phyloP scores from a whole-genome alignment of 2,888 invertebrate genomes.

The Hylaea fasciaria region DNA sequence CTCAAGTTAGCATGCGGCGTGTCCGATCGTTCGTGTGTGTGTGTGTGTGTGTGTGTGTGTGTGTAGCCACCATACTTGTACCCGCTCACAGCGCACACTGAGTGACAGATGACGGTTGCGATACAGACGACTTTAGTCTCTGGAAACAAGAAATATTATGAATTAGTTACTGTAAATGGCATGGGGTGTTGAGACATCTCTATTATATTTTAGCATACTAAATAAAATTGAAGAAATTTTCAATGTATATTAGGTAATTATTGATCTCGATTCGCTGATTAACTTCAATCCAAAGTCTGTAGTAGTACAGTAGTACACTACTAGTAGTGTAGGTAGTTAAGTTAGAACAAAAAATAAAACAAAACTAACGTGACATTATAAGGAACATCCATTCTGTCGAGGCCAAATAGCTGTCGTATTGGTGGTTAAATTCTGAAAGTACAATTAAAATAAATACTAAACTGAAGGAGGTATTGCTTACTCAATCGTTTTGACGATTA shows the following conservation, averaged over 20 bases:
- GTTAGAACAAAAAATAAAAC: no score
- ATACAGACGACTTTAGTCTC: slow-evolving; percentile 48
- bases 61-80: slow-evolving; percentile 59
- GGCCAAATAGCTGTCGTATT: slow-evolving; percentile 44
- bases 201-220: no score
- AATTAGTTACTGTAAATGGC: slow-evolving; percentile 5
- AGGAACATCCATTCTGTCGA: slow-evolving; percentile 55
- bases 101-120: slow-evolving; percentile 54
- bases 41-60: slow-evolving; percentile 36
- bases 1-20: background rate
- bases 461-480: no score
- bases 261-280: no score
- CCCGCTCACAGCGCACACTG: slow-evolving; percentile 63
- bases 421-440: slow-evolving; percentile 25
- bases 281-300: no score
- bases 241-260: no score
- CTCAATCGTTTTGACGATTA: background rate
- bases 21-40: slow-evolving; percentile 27
- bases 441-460: slow-evolving; percentile 11
- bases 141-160: slow-evolving; percentile 42
- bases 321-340: no score
- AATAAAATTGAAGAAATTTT: no score
- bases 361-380: slow-evolving; percentile 49
- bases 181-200: no score
- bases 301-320: no score